A percentile compares a stretch with the other conserved stretches of the same genome.
phyloP scores from a whole-genome alignment of 2,888 invertebrate genomes.

The Morpho helenor region DNA sequence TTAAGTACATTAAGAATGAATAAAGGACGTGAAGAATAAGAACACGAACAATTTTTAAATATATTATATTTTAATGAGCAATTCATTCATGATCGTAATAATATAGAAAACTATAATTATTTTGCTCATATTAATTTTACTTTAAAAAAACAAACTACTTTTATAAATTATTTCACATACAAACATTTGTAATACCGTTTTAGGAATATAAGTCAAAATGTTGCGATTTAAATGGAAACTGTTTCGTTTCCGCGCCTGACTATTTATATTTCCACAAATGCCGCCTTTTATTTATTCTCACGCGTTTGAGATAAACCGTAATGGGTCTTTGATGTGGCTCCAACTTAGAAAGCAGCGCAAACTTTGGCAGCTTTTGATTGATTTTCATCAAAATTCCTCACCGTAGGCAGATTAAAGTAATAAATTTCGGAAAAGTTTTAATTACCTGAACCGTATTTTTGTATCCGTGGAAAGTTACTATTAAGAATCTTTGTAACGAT shows the following conservation, averaged over 20 bases:
- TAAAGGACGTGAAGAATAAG: too few species aligned
- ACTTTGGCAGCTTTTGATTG: conserved; percentile 70
- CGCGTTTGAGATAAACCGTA: conserved; percentile 72
- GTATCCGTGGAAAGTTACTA: background rate
- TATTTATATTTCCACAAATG: conserved; percentile 71
- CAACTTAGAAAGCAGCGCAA: conserved; percentile 52
- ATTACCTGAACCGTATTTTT: conserved; percentile 32
- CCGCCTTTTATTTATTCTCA: conserved; percentile 70
- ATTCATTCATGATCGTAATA: too few species aligned
- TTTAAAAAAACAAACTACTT: too few species aligned
- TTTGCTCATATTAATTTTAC: too few species aligned
- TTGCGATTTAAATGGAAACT: background rate
- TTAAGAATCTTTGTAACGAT: background rate
- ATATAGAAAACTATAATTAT: too few species aligned
- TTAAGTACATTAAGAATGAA: too few species aligned
- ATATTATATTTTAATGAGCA: too few species aligned
- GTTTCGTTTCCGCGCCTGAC: conserved; percentile 46
- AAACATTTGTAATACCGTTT: too few species aligned
- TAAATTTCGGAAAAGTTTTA: conserved; percentile 40
- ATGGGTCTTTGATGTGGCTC: conserved; percentile 74
- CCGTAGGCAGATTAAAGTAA: conserved; percentile 39
- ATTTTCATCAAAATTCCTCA: conserved; percentile 55
- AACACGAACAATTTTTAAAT: too few species aligned
- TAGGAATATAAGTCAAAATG: too few species aligned
- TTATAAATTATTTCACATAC: too few species aligned